These are phyloP conservation scores for Morpho achilles DNA, from an alignment of 2,888 invertebrate genomes.

Conservation along the genomic window DNA sequence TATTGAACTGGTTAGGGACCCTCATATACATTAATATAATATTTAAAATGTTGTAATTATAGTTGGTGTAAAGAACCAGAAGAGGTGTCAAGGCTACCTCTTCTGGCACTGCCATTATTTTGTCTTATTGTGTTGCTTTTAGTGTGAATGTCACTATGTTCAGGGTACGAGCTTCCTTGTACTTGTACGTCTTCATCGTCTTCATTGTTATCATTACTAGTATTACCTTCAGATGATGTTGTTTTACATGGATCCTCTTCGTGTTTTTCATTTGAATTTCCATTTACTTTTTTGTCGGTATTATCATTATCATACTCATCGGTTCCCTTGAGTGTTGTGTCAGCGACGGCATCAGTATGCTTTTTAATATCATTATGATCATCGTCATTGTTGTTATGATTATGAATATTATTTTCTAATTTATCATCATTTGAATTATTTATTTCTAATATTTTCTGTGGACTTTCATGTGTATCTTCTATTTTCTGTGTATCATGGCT, in stretches of 20 bases:
- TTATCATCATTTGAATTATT: conserved; percentile 6
- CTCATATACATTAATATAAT: conserved; percentile 50
- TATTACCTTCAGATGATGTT: conserved; percentile 60
- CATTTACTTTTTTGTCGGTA: conserved; percentile 7
- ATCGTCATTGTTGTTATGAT: conserved; percentile 9
- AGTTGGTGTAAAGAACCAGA: conserved; percentile 68
- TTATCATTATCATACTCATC: conserved; percentile 5
- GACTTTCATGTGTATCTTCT: conserved; percentile 16
- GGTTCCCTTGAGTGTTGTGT: too few species aligned
- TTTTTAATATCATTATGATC: conserved; percentile 7
- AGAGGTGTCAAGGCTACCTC: conserved; percentile 60
- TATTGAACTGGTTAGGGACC: conserved; percentile 75
- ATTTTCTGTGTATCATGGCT: conserved; percentile 21
- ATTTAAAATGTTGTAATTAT: conserved; percentile 42
- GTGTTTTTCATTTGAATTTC: conserved; percentile 9
- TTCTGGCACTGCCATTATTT: conserved; percentile 52
- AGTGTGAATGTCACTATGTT: conserved; percentile 59
- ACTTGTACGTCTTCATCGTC: conserved; percentile 78
- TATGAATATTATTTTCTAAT: conserved; percentile 8
- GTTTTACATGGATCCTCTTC: conserved; percentile 46
- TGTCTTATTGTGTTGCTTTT: conserved; percentile 57
- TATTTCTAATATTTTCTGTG: conserved; percentile 16
- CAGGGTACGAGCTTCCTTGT: conserved; percentile 66
- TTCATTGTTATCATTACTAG: conserved; percentile 58
- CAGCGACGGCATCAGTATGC: too few species aligned